Base-by-base conservation (phyloP, 2,113 vertebrate species). In the Tetrao urogallus region DNA sequence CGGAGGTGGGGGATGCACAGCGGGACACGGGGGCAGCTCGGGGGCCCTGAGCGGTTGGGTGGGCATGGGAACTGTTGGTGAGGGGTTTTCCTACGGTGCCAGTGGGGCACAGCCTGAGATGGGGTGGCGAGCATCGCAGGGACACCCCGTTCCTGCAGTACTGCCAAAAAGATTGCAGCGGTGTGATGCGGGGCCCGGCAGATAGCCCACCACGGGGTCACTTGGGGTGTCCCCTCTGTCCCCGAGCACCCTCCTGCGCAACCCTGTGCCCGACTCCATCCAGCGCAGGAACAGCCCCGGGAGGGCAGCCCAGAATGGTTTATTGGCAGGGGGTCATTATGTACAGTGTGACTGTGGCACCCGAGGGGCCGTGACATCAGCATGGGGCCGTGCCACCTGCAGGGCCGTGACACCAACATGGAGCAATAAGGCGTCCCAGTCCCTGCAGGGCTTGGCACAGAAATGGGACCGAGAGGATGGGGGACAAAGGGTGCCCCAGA, bases 401-500 rank as follows among this genome's bases (percentile, higher is more conserved):
- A 22, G 48, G 48, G 48, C 48, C 12, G 63, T 71, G 89, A 81
- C 83, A 77, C 92, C 36, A 13, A 67, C 80, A 25, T 25, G 65
- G 34, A 34, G 34, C 60, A 14, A 7, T 38, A 63, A 63, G 60
- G 60, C 60, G 3, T 38, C 60, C 60, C 60, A 17, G 60, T 10
- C 36, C 60, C 15, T 16, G 32, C 82, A 66, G 57, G 56, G 47
- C 88, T 93, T 87, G 95, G 94, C 92, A 94, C 88, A 70, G 36
- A 47, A 91, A 88, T 22, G 1, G 73, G 48, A 54, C 52, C 52
- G 27, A 27, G 52, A 54, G 52, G 48, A 60, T 21, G 18, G 24
- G 34, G 7, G 22, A 11, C 6, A 0, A 57, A 28, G n/a, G 15
- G 6, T 61, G 56, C 48, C 28, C 25, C 28, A n/a, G 17, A 40